These are phyloP conservation scores for Gila robusta DNA, from an alignment of 2,797 vertebrate species.

Conservation along the genomic window DNA sequence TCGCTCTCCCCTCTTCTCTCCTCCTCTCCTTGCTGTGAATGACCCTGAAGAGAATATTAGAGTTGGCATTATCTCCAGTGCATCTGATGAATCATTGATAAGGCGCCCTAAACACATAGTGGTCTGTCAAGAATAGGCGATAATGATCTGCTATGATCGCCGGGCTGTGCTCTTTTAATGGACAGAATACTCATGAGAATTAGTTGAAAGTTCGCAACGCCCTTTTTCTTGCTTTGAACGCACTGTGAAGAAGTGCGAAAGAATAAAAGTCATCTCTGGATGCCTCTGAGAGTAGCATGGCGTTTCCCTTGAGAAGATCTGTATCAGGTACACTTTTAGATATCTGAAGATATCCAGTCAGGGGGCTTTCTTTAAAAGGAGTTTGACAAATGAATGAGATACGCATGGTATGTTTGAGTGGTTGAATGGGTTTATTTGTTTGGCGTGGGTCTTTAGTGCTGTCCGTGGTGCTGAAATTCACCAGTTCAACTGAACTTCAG, in stretches of 20 bases:
- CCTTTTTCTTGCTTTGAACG: constrained; percentile 70
- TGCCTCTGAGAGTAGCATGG: constrained; percentile 85
- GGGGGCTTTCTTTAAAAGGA: background rate
- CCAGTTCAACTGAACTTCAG: background rate
- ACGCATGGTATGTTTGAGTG: background rate
- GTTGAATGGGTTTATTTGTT: constrained; percentile 2
- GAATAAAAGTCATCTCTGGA: constrained; percentile 66
- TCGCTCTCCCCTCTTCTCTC: background rate
- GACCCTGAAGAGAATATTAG: constrained; percentile 42
- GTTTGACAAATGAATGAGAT: background rate
- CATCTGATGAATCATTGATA: constrained; percentile 96
- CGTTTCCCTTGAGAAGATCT: constrained; percentile 92
- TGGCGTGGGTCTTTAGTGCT: constrained; percentile 37
- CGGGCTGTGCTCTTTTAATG: constrained; percentile 88
- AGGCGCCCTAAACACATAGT: constrained; percentile 92
- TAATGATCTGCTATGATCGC: constrained; percentile 97
- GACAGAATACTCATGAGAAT: constrained; percentile 90
- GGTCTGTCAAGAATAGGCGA: constrained; percentile 93
- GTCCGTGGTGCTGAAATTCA: constrained; percentile 69
- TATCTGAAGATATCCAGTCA: constrained; percentile 16
- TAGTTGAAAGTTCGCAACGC: constrained; percentile 89
- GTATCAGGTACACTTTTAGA: constrained; percentile 89
- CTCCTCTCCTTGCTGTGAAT: constrained; percentile 22
- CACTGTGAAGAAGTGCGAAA: constrained; percentile 67
- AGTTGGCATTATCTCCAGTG: constrained; percentile 77